Conservation (phyloP, 1,140 invertebrate genomes). For the Calycopis cecrops region DNA sequence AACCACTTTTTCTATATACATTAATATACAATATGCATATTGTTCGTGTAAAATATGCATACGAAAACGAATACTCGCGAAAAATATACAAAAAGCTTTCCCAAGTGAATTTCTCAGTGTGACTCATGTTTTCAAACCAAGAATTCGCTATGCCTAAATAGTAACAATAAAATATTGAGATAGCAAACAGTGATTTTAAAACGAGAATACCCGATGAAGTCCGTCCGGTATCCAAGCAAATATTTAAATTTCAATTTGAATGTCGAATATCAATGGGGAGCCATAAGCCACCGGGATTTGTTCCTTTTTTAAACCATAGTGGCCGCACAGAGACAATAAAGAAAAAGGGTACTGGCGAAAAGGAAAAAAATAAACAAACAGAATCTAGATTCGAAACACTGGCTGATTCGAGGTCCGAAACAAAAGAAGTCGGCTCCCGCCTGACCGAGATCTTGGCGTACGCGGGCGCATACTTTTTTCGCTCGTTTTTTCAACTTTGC, state of each 20-base stretch:
- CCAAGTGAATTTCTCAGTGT: conserved; percentile 2
- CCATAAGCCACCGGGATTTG: conserved; percentile 68
- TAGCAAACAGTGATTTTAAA: conserved; percentile 59
- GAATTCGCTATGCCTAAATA: conserved; percentile 14
- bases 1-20: too few species aligned
- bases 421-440: conserved; percentile 68
- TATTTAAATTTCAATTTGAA: conserved; percentile 74
- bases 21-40: too few species aligned
- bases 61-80: too few species aligned
- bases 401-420: conserved; percentile 69
- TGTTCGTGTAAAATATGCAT: too few species aligned
- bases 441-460: conserved; percentile 72
- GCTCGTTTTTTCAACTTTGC: conserved; percentile 46
- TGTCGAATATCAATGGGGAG: conserved; percentile 72
- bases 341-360: conserved; percentile 52
- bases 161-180: conserved; percentile 66
- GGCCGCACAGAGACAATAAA: conserved; percentile 69
- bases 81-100: too few species aligned
- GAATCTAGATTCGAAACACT: conserved; percentile 72
- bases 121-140: not conserved
- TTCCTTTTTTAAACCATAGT: conserved; percentile 53
- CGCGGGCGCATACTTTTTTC: conserved; percentile 57
- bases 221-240: conserved; percentile 61
- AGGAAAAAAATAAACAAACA: conserved; percentile 38
- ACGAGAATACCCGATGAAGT: conserved; percentile 62